A percentile compares a stretch with the other conserved stretches of the same genome.
Evolutionary conservation across 2,888 invertebrate species (phyloP).

Genomic region (Meliscaeva auricollis): DNA sequence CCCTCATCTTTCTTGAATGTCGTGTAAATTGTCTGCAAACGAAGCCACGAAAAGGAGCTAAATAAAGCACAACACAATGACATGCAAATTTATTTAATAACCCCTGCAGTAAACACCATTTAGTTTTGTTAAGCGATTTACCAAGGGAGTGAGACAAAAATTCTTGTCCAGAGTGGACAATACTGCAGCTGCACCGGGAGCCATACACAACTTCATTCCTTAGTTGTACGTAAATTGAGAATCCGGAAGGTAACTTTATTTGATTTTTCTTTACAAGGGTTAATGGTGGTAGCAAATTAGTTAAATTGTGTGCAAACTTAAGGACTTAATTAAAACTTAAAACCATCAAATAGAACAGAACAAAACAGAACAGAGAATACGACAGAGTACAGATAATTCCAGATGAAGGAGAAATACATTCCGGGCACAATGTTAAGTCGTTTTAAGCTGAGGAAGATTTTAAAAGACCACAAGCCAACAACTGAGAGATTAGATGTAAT

Average conservation of each 20-base stretch:
- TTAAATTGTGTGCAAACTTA: constrained; percentile 13
- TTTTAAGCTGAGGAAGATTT: constrained; percentile 74
- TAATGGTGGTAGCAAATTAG: neutral
- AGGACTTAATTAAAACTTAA: constrained; percentile 46
- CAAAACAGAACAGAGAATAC: too few species aligned
- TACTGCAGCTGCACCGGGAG: neutral
- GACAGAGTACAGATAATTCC: too few species aligned
- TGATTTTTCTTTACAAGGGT: neutral
- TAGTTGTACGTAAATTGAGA: too few species aligned
- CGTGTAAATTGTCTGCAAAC: constrained; percentile 41
- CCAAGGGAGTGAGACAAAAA: neutral
- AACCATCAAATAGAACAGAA: neutral
- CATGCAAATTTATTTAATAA: constrained; percentile 70
- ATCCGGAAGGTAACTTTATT: neutral
- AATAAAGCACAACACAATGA: constrained; percentile 27
- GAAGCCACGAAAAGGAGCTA: constrained; percentile 6
- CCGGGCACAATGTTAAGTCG: constrained; percentile 75
- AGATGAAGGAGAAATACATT: neutral
- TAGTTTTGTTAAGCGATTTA: constrained; percentile 49
- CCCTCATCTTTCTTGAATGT: neutral
- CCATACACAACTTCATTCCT: neutral
- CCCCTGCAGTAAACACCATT: constrained; percentile 59
- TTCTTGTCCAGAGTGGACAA: neutral
- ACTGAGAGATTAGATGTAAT: constrained; percentile 43
- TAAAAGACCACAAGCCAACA: constrained; percentile 66